These are phyloP conservation scores for Mizuhopecten yessoensis DNA, from an alignment of 1,140 invertebrate species.

Conservation along the genomic window DNA sequence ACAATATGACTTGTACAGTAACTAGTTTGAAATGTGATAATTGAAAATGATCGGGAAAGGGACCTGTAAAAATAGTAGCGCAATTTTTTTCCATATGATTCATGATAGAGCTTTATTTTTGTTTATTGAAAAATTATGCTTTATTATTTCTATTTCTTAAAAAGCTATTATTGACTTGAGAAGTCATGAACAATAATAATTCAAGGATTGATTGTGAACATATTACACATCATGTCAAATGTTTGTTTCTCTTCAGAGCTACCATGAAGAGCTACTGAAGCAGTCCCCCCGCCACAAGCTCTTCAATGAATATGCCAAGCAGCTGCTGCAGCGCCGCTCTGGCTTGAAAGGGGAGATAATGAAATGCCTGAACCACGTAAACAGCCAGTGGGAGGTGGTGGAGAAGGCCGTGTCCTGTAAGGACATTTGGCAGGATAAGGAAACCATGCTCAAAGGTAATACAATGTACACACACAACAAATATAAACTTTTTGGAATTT, in stretches of 20 bases:
- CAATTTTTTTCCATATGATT: too few relatives aligned
- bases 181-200: too few relatives aligned
- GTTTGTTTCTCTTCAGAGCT: slow-evolving; percentile 85
- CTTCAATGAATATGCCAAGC: slow-evolving; percentile 91
- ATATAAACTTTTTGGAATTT: too few relatives aligned
- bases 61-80: too few relatives aligned
- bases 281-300: slow-evolving; percentile 88
- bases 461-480: too few relatives aligned
- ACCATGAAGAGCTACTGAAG: slow-evolving; percentile 89
- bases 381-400: slow-evolving; percentile 90
- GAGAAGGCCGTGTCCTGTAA: slow-evolving; percentile 85
- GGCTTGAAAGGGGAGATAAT: slow-evolving; percentile 90
- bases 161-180: too few relatives aligned
- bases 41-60: too few relatives aligned
- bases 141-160: too few relatives aligned
- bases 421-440: slow-evolving; percentile 71
- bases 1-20: too few relatives aligned
- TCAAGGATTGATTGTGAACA: background rate
- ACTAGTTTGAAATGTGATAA: too few relatives aligned
- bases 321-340: slow-evolving; percentile 89
- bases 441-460: slow-evolving; percentile 80
- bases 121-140: too few relatives aligned
- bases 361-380: slow-evolving; percentile 89
- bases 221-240: slow-evolving; percentile 10
- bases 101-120: too few relatives aligned